phyloP scores from a whole-genome alignment of 92 coral and sea anemone species.

The Chrysogorgia sp. region DNA sequence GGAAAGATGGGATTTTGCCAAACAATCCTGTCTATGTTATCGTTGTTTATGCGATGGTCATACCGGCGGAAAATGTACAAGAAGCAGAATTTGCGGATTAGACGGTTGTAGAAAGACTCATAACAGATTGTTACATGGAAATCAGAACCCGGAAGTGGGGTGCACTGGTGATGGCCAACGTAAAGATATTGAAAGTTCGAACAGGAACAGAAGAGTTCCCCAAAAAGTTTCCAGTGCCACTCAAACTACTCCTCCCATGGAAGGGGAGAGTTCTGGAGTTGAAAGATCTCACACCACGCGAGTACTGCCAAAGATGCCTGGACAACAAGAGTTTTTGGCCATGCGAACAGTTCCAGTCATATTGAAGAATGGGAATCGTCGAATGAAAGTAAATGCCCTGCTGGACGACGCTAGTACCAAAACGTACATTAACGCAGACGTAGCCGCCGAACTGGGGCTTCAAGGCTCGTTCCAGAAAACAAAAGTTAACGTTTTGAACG shows the following conservation, averaged over 20 bases:
- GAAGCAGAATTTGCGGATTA: constrained; percentile 51
- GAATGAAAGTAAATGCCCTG: constrained; percentile 30
- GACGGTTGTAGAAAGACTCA: constrained; percentile 52
- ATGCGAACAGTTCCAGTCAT: constrained; percentile 46
- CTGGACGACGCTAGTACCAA: constrained; percentile 40
- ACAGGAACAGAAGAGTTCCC: constrained; percentile 24
- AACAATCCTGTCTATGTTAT: constrained; percentile 50
- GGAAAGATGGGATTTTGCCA: too few relatives aligned
- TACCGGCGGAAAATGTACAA: constrained; percentile 43
- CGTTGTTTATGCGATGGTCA: constrained; percentile 55
- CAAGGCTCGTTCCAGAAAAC: constrained; percentile 18
- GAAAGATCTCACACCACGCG: constrained; percentile 62
- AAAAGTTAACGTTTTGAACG: constrained; percentile 44
- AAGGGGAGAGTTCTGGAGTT: constrained; percentile 22
- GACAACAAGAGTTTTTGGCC: constrained; percentile 24
- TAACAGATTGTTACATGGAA: constrained; percentile 53
- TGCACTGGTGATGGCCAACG: constrained; percentile 25
- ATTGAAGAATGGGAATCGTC: constrained; percentile 24
- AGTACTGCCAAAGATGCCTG: not conserved
- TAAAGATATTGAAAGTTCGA: constrained; percentile 48
- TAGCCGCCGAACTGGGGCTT: constrained; percentile 38
- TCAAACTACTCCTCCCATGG: not conserved
- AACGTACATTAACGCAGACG: constrained; percentile 35
- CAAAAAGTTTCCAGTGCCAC: not conserved
- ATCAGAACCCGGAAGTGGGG: not conserved